Conservation (phyloP, 2,888 invertebrate species). For the Brenthis ino region DNA sequence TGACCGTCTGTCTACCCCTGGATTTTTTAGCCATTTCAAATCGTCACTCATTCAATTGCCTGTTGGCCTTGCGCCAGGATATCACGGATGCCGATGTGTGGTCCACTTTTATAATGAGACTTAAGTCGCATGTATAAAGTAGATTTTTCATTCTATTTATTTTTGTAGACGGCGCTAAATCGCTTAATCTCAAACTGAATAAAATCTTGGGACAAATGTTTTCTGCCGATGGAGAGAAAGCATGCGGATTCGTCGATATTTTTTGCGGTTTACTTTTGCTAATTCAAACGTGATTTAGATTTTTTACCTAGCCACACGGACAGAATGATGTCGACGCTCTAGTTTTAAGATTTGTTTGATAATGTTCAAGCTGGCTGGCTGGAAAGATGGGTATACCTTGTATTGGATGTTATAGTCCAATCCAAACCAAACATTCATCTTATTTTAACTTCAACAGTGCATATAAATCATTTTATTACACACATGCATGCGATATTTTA, state of each 20-base stretch:
- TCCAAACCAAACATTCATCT: neutral
- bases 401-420: slow-evolving; percentile 8
- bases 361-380: slow-evolving; percentile 1
- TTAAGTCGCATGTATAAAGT: slow-evolving; percentile 41
- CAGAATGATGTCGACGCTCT: slow-evolving; percentile 16
- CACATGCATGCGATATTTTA: slow-evolving; percentile 39
- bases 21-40: slow-evolving; percentile 66
- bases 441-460: slow-evolving; percentile 4
- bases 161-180: slow-evolving; percentile 37
- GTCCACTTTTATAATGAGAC: slow-evolving; percentile 58
- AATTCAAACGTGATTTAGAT: slow-evolving; percentile 23
- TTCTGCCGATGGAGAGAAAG: slow-evolving; percentile 32
- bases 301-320: slow-evolving; percentile 8
- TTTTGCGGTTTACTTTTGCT: slow-evolving; percentile 32
- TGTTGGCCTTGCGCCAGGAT: slow-evolving; percentile 76
- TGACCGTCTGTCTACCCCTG: slow-evolving; percentile 66
- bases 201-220: slow-evolving; percentile 31
- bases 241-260: slow-evolving; percentile 24
- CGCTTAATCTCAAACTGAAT: slow-evolving; percentile 40
- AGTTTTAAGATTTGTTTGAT: slow-evolving; percentile 13
- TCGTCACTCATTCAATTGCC: slow-evolving; percentile 79
- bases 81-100: slow-evolving; percentile 60
- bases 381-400: neutral
- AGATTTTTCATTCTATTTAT: slow-evolving; percentile 39
- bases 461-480: slow-evolving; percentile 26